phyloP scores from a whole-genome alignment of 2,797 vertebrate genomes.

The Rhadinocentrus ornatus region DNA sequence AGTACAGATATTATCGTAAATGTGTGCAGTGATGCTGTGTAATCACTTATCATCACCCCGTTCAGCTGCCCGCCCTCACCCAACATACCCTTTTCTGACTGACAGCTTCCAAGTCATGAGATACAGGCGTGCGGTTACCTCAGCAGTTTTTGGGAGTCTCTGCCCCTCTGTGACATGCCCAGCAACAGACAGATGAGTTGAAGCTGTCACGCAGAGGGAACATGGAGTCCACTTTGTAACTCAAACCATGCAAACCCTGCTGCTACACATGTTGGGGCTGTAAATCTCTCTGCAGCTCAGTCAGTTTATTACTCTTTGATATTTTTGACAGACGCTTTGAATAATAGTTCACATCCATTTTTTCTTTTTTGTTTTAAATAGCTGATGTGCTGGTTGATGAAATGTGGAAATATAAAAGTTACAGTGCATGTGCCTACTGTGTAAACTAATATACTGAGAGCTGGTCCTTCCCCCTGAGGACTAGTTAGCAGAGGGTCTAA shows the following conservation, averaged over 20 bases:
- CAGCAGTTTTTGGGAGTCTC: constrained; percentile 26
- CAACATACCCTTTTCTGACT: neutral
- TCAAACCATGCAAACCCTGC: constrained; percentile 22
- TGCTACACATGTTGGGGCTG: constrained; percentile 18
- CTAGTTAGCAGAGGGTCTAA: constrained; percentile 43
- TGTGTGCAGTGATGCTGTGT: neutral
- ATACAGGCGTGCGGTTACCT: constrained; percentile 26
- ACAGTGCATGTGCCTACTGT: neutral
- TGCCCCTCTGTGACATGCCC: neutral
- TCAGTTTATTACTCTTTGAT: constrained; percentile 8
- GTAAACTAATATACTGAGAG: neutral
- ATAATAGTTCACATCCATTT: neutral
- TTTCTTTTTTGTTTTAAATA: neutral
- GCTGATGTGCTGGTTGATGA: neutral
- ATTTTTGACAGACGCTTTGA: constrained; percentile 7
- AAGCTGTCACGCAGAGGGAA: constrained; percentile 5
- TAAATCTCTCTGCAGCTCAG: constrained; percentile 30
- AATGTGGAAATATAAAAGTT: neutral
- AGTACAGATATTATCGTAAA: neutral
- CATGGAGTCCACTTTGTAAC: constrained; percentile 28
- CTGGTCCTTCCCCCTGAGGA: constrained; percentile 18
- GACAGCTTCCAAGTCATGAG: constrained; percentile 21
- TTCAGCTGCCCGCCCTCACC: constrained; percentile 14
- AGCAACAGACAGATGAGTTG: constrained; percentile 22
- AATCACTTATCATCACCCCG: constrained; percentile 11